A percentile compares a stretch with the other conserved stretches of the same genome.
Evolutionary conservation across 2,888 invertebrate species (phyloP).

Genomic region (Eucriotettix oculatus): DNA sequence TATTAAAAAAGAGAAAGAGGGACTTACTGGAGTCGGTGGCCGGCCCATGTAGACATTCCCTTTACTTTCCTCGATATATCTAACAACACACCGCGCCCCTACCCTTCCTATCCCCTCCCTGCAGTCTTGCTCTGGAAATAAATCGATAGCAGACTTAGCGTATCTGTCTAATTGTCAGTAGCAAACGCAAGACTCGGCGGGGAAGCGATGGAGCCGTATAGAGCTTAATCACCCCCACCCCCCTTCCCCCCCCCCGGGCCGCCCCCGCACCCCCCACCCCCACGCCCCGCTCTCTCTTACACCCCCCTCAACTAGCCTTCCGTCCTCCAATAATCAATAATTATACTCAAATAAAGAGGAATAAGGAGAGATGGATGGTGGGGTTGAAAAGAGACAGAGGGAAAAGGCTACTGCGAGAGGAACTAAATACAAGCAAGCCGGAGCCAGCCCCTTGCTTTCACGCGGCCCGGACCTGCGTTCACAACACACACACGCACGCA

Average conservation of each 20-base stretch:
- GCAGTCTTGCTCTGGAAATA: slow-evolving; percentile 5
- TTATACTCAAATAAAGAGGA: slow-evolving; percentile 15
- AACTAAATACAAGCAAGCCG: slow-evolving; percentile 6
- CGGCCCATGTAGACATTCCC: background rate
- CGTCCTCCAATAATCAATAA: slow-evolving; percentile 14
- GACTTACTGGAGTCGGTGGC: too few relatives aligned
- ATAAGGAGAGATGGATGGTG: slow-evolving; percentile 12
- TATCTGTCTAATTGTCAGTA: slow-evolving; percentile 34
- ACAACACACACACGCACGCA: too few relatives aligned
- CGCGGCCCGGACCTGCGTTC: too few relatives aligned
- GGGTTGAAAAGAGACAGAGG: slow-evolving; percentile 1
- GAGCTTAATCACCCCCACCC: slow-evolving; percentile 37
- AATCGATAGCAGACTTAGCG: slow-evolving; percentile 16
- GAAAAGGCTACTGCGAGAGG: background rate
- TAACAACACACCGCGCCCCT: background rate
- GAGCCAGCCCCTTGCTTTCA: background rate
- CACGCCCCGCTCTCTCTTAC: slow-evolving; percentile 16
- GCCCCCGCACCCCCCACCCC: slow-evolving; percentile 16
- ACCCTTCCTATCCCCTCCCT: background rate
- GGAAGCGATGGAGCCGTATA: slow-evolving; percentile 24
- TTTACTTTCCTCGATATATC: background rate
- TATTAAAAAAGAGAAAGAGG: too few relatives aligned
- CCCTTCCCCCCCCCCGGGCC: slow-evolving; percentile 22
- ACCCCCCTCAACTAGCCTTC: slow-evolving; percentile 18
- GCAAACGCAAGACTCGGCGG: slow-evolving; percentile 14